These are phyloP conservation scores for Neuroterus valhalla DNA, from an alignment of 1,140 invertebrate genomes.

Conservation along the genomic window DNA sequence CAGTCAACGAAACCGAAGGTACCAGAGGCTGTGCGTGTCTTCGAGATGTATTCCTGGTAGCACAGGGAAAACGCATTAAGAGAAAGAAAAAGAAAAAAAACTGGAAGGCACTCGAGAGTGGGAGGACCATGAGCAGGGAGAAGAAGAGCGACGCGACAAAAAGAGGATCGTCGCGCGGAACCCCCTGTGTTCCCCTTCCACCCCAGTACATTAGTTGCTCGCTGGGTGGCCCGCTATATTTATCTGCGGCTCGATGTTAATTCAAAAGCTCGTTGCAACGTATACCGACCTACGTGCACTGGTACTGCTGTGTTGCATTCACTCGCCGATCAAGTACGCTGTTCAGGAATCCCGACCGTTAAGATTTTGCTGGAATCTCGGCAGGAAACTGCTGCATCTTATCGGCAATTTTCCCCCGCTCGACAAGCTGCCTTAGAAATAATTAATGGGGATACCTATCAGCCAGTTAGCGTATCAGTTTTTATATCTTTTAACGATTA, in stretches of 20 bases:
- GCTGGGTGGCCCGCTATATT: conserved; percentile 70
- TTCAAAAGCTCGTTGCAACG: conserved; percentile 61
- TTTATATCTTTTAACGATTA: conserved; percentile 22
- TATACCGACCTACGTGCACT: conserved; percentile 5
- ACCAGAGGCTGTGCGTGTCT: conserved; percentile 34
- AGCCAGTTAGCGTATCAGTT: conserved; percentile 3
- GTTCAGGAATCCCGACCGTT: conserved; percentile 24
- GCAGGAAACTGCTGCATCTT: conserved; percentile 21
- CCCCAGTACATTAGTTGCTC: conserved; percentile 65
- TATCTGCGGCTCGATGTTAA: conserved; percentile 64
- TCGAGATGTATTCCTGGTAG: conserved; percentile 42
- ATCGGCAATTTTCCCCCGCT: neutral
- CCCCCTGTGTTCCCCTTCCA: conserved; percentile 40
- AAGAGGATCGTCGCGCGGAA: conserved; percentile 47
- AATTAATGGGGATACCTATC: conserved; percentile 12
- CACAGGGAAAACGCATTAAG: conserved; percentile 26
- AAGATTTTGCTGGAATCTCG: conserved; percentile 14
- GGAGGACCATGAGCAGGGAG: neutral
- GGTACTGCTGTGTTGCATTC: conserved; percentile 7
- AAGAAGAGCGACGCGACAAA: conserved; percentile 42
- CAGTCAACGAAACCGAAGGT: conserved; percentile 49
- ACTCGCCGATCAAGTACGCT: neutral
- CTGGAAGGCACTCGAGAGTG: conserved; percentile 33
- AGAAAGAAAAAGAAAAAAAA: conserved; percentile 44
- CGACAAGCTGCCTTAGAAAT: neutral